Evolutionary conservation across 2,888 invertebrate genomes (phyloP), one percentile per base, ranked within the genome.

Genomic region (Himalopsyche anomala): DNA sequence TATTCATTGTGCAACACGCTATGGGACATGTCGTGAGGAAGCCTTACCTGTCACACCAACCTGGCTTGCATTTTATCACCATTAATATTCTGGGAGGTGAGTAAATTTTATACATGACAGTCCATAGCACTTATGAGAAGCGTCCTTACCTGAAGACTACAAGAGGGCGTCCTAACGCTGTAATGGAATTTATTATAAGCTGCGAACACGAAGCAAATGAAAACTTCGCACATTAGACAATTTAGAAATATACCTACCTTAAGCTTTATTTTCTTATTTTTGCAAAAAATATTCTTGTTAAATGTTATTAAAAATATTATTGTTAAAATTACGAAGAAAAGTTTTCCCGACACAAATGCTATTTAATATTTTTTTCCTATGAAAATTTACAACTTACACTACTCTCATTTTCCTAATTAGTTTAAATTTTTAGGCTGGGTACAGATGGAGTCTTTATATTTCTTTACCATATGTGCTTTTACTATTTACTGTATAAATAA

Each of bases 181-280:
- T 88, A 88, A 88, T 88, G 86, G 88, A 88, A 88, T 88, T 88
- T 88, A 88, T 88, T 84, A 88, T 88, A 85, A 87, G 85, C 82
- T 81, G 36, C 38, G 51, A 69, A 55, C 56, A 19, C 40, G 45
- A 81, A 79, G 74, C 83, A 84, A 84, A 86, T 86, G 74, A 74
- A 74, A 74, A 74, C 74, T 74, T 74, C 74, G 12, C 28, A 36
- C 80, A 19, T 80, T 80, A 80, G 19, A 80, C n/a, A 80, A 42
- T 45, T 80, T 80, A 45, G n/a, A 80, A 80, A 80, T 45, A 19
- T 80, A 80, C 42, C 45, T 42, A 5, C 42, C n/a, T 80, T 45
- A 12, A 51, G 51, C 8, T 5, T 5, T 15, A 15, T 15, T 51
- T 51, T 15, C 15, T 51, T 51, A 9, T 51, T 45, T 9, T 9